Base-by-base conservation (phyloP, 2,113 vertebrate species). In the Toxotes jaculatrix region DNA sequence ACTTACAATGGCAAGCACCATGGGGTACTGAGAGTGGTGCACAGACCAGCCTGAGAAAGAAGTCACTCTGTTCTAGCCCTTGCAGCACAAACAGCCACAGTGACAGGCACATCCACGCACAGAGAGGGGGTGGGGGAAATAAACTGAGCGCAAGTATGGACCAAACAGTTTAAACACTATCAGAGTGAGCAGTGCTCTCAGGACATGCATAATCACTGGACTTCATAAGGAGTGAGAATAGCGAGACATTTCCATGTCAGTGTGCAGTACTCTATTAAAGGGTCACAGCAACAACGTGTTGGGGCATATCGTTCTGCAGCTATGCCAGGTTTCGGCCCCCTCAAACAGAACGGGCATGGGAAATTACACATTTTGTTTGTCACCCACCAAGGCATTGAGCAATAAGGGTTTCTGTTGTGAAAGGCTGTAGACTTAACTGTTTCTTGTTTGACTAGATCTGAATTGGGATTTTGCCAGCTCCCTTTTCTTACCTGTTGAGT, bases 1-100 rank as follows among this genome's bases (percentile, higher is more conserved):
- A 23, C 61, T 82, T 40, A 91, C 90, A 93, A 93, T 91, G 62
- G 78, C 79, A 59, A 61, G 5, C 88, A 84, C 85, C 88, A 88
- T 70, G 79, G 84, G 87, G 79, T 53, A 89, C 74, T 88, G 78
- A 83, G 79, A 76, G 65, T 3, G 31, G 74, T 63, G 76, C 69
- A 83, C 82, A 38, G 84, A 74, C 38, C 0, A 8, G 76, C 69
- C 61, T 75, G 51, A 82, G 51, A 82, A 76, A 65, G 88, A 87
- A 81, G 64, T 87, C 85, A 84, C 81, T 75, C 67, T 14, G 70
- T 71, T 84, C 53, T 9, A 77, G 72, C 63, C 36, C 79, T 36
- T 66, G 42, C 56, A 77, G 17, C 74, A 76, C 71, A 77, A 85
- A 79, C 80, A 71, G 19, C 55, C 68, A 1, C 87, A 57, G 90